Conservation (phyloP, 1,140 invertebrate species). For the Sarcophaga peregrina region DNA sequence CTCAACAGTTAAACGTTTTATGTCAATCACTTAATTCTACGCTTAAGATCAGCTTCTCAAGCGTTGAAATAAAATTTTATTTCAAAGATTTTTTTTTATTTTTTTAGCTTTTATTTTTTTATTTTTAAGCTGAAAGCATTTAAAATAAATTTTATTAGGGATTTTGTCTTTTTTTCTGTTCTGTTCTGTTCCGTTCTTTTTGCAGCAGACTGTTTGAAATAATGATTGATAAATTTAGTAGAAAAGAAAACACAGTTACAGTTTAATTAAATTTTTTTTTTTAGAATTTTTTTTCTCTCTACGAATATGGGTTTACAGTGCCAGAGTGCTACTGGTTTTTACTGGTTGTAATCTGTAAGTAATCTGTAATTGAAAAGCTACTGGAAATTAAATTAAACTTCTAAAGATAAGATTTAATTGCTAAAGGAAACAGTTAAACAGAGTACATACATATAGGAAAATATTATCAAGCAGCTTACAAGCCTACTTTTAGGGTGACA, state of each 20-base stretch:
- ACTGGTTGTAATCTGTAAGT: neutral
- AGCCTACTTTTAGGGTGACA: no score
- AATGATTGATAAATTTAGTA: constrained; percentile 20
- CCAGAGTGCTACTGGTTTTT: neutral
- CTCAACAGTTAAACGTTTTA: constrained; percentile 32
- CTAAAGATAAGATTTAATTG: no score
- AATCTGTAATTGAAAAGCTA: constrained; percentile 15
- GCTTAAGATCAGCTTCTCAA: neutral
- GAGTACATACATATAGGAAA: no score
- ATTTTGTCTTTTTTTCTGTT: neutral
- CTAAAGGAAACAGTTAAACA: neutral
- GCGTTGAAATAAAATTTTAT: neutral
- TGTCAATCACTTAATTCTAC: constrained; percentile 31
- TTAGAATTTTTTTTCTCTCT: neutral
- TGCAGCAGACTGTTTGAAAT: neutral
- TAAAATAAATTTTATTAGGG: constrained; percentile 37
- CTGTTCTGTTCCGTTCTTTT: neutral
- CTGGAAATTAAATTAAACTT: neutral
- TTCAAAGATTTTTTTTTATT: neutral
- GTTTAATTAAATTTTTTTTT: constrained; percentile 2
- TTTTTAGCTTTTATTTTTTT: neutral
- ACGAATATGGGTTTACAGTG: no score
- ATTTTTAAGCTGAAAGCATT: constrained; percentile 26
- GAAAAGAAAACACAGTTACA: constrained; percentile 5
- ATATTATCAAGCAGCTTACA: no score